phyloP scores from a whole-genome alignment of 2,888 invertebrate genomes.

The Acanthosepion esculentum region DNA sequence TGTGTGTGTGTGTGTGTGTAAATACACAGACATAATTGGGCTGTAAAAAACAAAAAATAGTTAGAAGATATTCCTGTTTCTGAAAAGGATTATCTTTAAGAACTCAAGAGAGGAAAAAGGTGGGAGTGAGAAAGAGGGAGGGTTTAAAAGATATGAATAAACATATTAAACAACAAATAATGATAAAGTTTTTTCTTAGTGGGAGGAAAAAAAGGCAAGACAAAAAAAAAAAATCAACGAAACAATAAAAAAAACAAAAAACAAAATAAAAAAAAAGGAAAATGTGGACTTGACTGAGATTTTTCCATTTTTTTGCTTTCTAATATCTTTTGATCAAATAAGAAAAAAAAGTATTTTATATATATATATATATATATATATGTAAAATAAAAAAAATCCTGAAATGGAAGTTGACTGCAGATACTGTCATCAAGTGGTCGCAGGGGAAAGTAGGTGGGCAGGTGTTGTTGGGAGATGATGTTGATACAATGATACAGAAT shows the following conservation, averaged over 20 bases:
- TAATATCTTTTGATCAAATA: not conserved
- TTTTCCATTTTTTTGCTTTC: not conserved
- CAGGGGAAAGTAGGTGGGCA: not conserved
- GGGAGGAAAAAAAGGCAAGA: not conserved
- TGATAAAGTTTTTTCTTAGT: not conserved
- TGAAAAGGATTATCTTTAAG: not conserved
- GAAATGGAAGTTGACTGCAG: conserved; percentile 7
- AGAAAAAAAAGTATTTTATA: not conserved
- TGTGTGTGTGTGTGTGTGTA: not conserved
- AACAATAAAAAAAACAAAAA: not conserved
- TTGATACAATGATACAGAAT: not conserved
- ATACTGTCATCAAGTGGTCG: conserved; percentile 33
- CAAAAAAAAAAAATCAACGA: not conserved
- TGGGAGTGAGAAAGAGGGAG: not conserved
- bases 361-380: conserved; percentile 13
- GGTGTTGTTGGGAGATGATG: not conserved
- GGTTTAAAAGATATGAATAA: not conserved
- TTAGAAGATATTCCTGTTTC: not conserved
- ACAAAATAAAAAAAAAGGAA: not conserved
- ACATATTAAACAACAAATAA: not conserved
- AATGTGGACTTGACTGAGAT: not conserved
- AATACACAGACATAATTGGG: not conserved
- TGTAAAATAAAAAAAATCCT: not conserved
- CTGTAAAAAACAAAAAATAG: not conserved
- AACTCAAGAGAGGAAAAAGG: not conserved